These are phyloP conservation scores for Bombus terrestris DNA, from an alignment of 1,140 invertebrate species.

Conservation along the genomic window DNA sequence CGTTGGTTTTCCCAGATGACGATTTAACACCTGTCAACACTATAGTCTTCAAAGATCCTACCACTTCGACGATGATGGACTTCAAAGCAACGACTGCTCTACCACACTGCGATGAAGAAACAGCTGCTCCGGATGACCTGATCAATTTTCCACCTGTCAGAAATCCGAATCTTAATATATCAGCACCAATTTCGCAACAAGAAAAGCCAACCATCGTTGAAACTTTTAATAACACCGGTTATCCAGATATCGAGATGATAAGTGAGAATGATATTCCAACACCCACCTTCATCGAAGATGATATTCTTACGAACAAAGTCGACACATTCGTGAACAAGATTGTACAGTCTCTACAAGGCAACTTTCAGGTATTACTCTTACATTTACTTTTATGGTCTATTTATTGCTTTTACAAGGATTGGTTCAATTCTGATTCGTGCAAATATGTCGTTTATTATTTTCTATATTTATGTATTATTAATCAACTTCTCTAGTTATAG, in stretches of 20 bases:
- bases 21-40: constrained; percentile 61
- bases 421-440: no score
- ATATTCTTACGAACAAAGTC: constrained; percentile 89
- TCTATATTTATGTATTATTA: no score
- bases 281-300: constrained; percentile 88
- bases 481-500: no score
- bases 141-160: constrained; percentile 92
- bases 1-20: constrained; percentile 44
- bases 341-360: constrained; percentile 90
- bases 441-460: no score
- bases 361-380: constrained; percentile 83
- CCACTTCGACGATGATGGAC: neutral
- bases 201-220: constrained; percentile 81
- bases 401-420: no score
- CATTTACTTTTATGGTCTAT: neutral
- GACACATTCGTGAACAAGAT: constrained; percentile 92
- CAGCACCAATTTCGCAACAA: constrained; percentile 79
- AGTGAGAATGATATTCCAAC: constrained; percentile 87
- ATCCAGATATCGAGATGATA: constrained; percentile 79
- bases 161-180: constrained; percentile 90
- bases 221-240: constrained; percentile 84
- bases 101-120: constrained; percentile 79
- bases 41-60: constrained; percentile 63
- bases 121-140: constrained; percentile 86
- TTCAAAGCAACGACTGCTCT: constrained; percentile 55